Base-by-base conservation (phyloP, 2,888 invertebrate genomes). In the Baccha elongata region DNA sequence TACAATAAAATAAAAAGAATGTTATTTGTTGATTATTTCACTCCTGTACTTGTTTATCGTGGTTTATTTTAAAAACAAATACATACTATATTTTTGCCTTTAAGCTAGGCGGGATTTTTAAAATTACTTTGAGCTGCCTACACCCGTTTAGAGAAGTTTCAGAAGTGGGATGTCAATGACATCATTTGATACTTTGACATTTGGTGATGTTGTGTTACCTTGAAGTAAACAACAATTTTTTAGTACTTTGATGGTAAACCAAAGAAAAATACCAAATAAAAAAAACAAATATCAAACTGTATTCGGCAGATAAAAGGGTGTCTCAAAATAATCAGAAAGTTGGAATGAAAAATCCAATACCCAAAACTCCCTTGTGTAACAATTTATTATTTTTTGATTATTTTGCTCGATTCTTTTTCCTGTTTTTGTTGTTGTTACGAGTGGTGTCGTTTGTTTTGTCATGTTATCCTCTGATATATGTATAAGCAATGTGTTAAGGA, bases 371-470 rank as follows among this genome's bases (percentile, higher is more conserved):
- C 53, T 48, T 48, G 40, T 15, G 55, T 53, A 29, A 29, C 11
- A 74, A 68, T 79, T 80, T 68, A 74, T 80, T 80, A 68, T 74
- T 80, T 74, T 80, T 68, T 67, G 79, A 80, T 80, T 80, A 74
- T 80, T 74, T 80, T 62, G 74, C 74, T 75, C 55, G 7, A 55
- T 73, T 68, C 62, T 69, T 48, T 37, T 23, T 52, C 11, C 7
- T 46, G 13, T 46, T 42, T 13, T 17, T 21, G 21, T 46, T 19
- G 10, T 21, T 5, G 48, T 5, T 13, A 13, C 6, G 11, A 15
- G 10, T 44, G 29, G 21, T 7, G 10, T 53, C 1, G 32, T 37
- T 8, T 17, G 4, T 19, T 32, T n/a, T 62, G 62, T 65, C 72
- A 19, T 60, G 60, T 44, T 44, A 44, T 44, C 29, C 64, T n/a